Conservation (phyloP, 2,888 invertebrate genomes). For the Nebria brevicollis region DNA sequence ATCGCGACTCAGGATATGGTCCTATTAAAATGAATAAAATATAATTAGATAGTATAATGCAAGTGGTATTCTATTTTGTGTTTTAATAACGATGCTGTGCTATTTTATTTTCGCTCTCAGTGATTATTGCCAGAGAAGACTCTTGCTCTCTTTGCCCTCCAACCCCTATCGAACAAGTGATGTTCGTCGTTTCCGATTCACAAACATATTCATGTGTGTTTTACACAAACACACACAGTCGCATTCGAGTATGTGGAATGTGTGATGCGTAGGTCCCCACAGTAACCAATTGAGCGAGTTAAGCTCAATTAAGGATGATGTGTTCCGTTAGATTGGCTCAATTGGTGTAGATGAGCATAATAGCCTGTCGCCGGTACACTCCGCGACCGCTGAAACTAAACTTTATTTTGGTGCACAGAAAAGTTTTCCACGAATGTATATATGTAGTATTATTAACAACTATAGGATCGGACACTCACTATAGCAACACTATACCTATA, state of each 20-base stretch:
- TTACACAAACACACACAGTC: constrained; percentile 42
- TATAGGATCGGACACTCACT: neutral
- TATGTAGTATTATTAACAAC: neutral
- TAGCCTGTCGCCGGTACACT: constrained; percentile 42
- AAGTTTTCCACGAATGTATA: constrained; percentile 12
- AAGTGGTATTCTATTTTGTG: neutral
- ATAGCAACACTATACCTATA: neutral
- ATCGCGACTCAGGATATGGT: too few relatives aligned
- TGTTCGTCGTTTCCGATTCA: constrained; percentile 41
- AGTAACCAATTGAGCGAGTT: constrained; percentile 63
- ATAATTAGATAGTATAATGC: neutral
- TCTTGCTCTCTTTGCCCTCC: constrained; percentile 2
- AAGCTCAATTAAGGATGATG: constrained; percentile 64
- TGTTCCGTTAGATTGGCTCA: constrained; percentile 60
- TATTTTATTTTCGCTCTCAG: neutral
- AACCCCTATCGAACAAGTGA: neutral
- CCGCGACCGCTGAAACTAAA: constrained; percentile 24
- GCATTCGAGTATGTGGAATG: constrained; percentile 45
- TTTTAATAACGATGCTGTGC: neutral
- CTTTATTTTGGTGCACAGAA: neutral
- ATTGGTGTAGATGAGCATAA: constrained; percentile 50
- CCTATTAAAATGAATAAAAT: too few relatives aligned
- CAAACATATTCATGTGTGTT: constrained; percentile 23
- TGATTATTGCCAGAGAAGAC: neutral
- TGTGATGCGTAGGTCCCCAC: constrained; percentile 52